phyloP scores from a whole-genome alignment of 2,888 invertebrate species.

The Ormia ochracea region DNA sequence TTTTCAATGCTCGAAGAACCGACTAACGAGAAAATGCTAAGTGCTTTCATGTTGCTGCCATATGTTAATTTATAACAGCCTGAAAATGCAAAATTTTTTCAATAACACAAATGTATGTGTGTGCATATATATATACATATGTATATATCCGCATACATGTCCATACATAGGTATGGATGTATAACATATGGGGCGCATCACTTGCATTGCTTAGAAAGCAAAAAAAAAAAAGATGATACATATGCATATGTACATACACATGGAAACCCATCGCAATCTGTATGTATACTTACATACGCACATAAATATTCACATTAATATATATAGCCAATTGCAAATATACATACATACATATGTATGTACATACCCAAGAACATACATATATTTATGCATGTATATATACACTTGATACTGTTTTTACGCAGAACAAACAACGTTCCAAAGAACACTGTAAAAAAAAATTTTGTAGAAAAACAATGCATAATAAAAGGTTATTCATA shows the following conservation, averaged over 20 bases:
- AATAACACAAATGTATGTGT: background rate
- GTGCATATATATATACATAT: background rate
- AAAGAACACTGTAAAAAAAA: no score
- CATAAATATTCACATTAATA: background rate
- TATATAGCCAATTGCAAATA: background rate
- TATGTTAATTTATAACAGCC: slow-evolving; percentile 28
- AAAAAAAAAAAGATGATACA: no score
- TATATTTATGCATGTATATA: no score
- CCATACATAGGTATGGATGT: background rate
- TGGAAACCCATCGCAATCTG: background rate
- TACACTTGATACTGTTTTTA: background rate
- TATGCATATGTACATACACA: background rate
- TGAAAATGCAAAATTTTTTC: slow-evolving; percentile 4
- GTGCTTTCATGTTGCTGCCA: slow-evolving; percentile 42
- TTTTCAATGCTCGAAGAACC: background rate
- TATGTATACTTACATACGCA: background rate
- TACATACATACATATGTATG: background rate
- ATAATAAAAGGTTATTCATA: no score
- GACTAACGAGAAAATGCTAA: background rate
- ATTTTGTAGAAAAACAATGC: no score
- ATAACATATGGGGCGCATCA: no score
- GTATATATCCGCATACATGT: background rate
- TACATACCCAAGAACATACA: no score
- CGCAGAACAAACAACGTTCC: no score
- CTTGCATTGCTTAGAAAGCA: no score